Base-by-base conservation (phyloP, 2,888 invertebrate species). In the Dione juno region DNA sequence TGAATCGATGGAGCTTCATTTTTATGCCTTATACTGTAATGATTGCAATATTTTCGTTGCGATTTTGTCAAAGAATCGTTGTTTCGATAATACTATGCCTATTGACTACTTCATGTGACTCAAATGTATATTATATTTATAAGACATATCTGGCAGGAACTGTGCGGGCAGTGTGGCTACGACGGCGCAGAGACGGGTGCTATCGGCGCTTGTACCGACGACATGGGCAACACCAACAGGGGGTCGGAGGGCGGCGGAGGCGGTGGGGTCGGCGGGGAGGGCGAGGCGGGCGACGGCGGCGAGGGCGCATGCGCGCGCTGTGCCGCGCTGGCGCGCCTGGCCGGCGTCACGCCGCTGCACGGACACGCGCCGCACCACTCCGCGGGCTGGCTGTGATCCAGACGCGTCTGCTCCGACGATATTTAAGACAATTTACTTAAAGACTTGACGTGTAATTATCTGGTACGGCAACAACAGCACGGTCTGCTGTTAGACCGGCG, bases 291-390 rank as follows among this genome's bases (percentile, higher is more conserved):
- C 37, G 71, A 67, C 52, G 70, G 50, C 37, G 70, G 65, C 74
- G 76, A 67, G 58, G 71, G 67, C 67, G 45, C 82, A 77, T 88
- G 89, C 87, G 94, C 94, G 71, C 94, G 95, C 76, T 94, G 94
- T 80, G 93, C 94, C 78, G 94, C 94, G 80, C 88, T 95, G 79
- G 95, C 95, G 77, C 94, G 95, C 83, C 92, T 96, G 79, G 95
- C 96, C 16, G 96, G 96, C 75, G 95, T 96, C 75, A 96, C 96
- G 83, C 96, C 96, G 77, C 94, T 96, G 79, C 95, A 95, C 87
- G 96, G 96, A 1, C 96, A 96, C 88, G 95, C 95, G 85, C 92
- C 90, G 81, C 91, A 90, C 80, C 94, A 95, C 81, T 94, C 95
- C 74, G 93, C 95, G 64, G 96, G 96, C 77, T 96, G 96, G 96